phyloP scores from a whole-genome alignment of 2,113 vertebrate genomes.

The Dromiciops gliroides region DNA sequence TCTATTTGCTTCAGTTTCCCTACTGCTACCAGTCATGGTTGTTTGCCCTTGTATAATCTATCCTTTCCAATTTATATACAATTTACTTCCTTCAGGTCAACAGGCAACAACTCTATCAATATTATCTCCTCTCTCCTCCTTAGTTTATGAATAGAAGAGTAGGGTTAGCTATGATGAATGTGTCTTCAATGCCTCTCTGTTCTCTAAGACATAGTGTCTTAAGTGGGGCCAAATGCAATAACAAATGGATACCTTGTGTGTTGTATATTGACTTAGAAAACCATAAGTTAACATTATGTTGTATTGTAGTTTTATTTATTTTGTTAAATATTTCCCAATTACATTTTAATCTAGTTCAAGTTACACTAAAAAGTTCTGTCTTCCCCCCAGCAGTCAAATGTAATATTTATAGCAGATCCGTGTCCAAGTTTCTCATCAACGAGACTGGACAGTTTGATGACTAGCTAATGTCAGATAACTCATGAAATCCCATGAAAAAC shows the following conservation, averaged over 20 bases:
- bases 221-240: neutral
- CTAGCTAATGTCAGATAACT: neutral
- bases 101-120: neutral
- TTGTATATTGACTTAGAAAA: too few species aligned
- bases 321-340: neutral
- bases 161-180: neutral
- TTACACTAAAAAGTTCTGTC: neutral
- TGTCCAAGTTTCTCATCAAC: neutral
- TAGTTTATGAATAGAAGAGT: neutral
- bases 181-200: neutral
- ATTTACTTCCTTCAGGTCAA: neutral
- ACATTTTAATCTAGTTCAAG: neutral
- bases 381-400: neutral
- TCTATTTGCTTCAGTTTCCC: too few species aligned
- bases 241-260: neutral
- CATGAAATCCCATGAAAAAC: neutral
- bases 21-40: neutral
- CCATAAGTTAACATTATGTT: neutral
- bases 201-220: neutral
- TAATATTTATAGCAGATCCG: neutral
- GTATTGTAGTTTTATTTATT: neutral
- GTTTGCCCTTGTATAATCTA: neutral
- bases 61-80: neutral
- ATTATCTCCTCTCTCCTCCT: neutral
- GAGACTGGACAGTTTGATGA: neutral